A percentile compares a stretch with the other conserved stretches of the same genome.
These are phyloP conservation scores for Therioaphis trifolii DNA, from an alignment of 2,888 invertebrate species.

Conservation along the genomic window DNA sequence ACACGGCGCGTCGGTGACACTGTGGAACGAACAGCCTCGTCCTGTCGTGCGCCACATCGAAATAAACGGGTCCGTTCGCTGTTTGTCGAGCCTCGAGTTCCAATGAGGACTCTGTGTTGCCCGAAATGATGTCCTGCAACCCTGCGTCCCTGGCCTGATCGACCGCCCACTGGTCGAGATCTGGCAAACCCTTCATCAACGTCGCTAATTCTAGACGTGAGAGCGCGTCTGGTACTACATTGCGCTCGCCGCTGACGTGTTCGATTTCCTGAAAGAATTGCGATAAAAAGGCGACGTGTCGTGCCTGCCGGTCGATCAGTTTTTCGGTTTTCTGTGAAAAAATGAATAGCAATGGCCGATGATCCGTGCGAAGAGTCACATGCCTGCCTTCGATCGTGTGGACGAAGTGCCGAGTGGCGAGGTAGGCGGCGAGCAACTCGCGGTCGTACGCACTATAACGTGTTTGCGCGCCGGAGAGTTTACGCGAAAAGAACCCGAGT, in stretches of 20 bases:
- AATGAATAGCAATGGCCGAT: not conserved
- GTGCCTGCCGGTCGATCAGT: too few relatives aligned
- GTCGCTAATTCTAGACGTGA: not conserved
- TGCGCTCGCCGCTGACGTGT: not conserved
- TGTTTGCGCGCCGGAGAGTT: too few relatives aligned
- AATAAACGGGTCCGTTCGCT: not conserved
- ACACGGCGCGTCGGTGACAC: slow-evolving; percentile 64
- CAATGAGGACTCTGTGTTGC: not conserved
- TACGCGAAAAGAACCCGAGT: too few relatives aligned
- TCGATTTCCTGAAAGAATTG: not conserved
- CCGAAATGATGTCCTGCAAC: not conserved
- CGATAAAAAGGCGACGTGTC: not conserved
- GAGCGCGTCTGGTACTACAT: not conserved
- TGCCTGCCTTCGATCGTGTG: too few relatives aligned
- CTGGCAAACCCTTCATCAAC: not conserved
- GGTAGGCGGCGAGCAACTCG: too few relatives aligned
- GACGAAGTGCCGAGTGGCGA: too few relatives aligned
- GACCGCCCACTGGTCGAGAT: not conserved
- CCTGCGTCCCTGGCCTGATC: not conserved
- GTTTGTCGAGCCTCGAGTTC: not conserved
- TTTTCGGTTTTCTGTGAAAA: too few relatives aligned
- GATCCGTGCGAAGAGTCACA: too few relatives aligned
- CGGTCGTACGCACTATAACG: too few relatives aligned
- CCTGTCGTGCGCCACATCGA: not conserved
- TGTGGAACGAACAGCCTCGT: slow-evolving; percentile 62